These are phyloP conservation scores for Edolisoma coerulescens DNA, from an alignment of 2,113 vertebrate species.

Conservation along the genomic window DNA sequence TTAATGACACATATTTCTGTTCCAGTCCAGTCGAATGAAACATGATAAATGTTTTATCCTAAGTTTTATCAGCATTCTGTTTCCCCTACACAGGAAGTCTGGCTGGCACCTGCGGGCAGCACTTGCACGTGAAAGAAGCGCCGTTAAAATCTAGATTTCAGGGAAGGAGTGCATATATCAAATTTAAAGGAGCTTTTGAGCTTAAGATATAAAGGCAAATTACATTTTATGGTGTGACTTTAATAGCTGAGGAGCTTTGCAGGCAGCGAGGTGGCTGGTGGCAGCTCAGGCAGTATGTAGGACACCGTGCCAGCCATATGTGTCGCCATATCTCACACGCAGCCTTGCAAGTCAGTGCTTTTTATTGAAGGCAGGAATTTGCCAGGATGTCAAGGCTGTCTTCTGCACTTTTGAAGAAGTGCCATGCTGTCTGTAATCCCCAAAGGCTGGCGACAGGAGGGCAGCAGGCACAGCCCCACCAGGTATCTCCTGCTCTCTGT, in stretches of 20 bases:
- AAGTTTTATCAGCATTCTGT: neutral
- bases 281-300: conserved; percentile 1
- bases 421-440: neutral
- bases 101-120: neutral
- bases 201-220: conserved; percentile 17
- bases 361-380: conserved; percentile 20
- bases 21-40: neutral
- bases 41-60: neutral
- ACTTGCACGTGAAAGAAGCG: neutral
- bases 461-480: neutral
- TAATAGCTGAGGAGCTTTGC: conserved; percentile 10
- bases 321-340: conserved; percentile 11
- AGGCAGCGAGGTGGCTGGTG: neutral
- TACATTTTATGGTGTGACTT: conserved; percentile 1
- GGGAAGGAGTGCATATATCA: neutral
- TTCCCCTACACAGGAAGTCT: neutral
- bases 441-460: neutral
- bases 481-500: neutral
- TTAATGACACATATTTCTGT: neutral
- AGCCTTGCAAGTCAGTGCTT: conserved; percentile 22
- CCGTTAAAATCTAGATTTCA: neutral
- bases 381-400: conserved; percentile 47
- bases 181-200: conserved; percentile 14
- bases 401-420: conserved; percentile 10
- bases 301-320: conserved; percentile 36